Percentiles rank a stretch among this genome's conserved stretches.
Conservation (phyloP, 2,888 invertebrate species). For the Noctua janthina region DNA sequence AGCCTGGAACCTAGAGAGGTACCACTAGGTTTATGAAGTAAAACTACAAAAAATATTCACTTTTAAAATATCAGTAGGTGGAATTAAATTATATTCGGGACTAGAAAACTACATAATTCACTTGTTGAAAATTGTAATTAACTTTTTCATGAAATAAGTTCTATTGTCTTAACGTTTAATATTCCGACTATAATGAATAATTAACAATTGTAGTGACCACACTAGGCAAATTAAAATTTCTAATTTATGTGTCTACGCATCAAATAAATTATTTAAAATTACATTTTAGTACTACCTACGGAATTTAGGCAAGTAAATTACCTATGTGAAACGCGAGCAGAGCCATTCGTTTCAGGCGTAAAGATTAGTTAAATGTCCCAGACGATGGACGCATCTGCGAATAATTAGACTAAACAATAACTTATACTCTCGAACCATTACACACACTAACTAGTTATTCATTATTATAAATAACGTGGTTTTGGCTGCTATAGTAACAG, state of each 20-base stretch:
- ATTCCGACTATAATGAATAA: constrained; percentile 38
- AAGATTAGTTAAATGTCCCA: constrained; percentile 9
- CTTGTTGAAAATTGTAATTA: constrained; percentile 11
- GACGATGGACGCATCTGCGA: constrained; percentile 25
- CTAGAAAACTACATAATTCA: background rate
- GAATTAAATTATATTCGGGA: constrained; percentile 5
- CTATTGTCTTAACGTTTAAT: constrained; percentile 27
- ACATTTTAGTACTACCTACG: background rate
- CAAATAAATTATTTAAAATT: constrained; percentile 8
- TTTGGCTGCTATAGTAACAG: constrained; percentile 10
- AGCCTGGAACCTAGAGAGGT: no score
- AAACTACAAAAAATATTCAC: background rate
- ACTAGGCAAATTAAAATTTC: constrained; percentile 29
- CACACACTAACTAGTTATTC: constrained; percentile 23
- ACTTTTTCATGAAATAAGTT: constrained; percentile 6
- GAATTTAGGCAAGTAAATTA: constrained; percentile 3
- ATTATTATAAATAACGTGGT: constrained; percentile 22
- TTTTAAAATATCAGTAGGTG: background rate
- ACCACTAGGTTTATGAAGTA: background rate
- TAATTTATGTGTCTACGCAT: constrained; percentile 14
- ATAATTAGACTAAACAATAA: constrained; percentile 18
- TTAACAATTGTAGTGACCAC: constrained; percentile 31
- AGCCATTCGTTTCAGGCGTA: constrained; percentile 26
- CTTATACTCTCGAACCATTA: constrained; percentile 24
- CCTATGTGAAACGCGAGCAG: background rate